Evolutionary conservation across 2,113 vertebrate genomes (phyloP), one percentile per base, ranked within the genome.

Genomic region (Aegotheles bennettii): DNA sequence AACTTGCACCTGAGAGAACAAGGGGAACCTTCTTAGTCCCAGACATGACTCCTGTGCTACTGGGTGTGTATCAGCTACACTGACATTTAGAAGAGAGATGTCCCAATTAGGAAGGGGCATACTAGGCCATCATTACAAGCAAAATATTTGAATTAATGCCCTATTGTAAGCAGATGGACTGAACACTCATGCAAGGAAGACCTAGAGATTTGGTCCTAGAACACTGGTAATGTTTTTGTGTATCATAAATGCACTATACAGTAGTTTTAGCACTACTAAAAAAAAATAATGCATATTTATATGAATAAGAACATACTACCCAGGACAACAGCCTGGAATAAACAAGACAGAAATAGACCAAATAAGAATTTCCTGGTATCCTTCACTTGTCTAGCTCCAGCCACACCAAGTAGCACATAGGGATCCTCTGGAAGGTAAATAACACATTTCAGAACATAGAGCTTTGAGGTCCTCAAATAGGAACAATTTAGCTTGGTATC

Each of bases 391-490:
- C 6, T 47, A 36, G 23, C 50, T 48, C 38, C 48, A 89, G 33
- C 4, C 29, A 75, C 5, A 20, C 13, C 36, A 73, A 38, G 23
- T 3, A 71, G 20, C 16, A 69, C 0, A 1, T 13, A 77, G 15
- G 18, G 12, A 56, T 26, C n/a, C 26, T 48, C 74, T 63, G 14
- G 43, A 85, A 95, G 14, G 35, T 35, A 90, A 83, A 8, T 21
- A 68, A 59, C 35, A 79, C 35, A 84, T 47, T 78, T 33, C 23
- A 71, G 26, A 76, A 84, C 0, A 9, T 24, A 48, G 40, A 89
- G 21, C 38, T 76, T 91, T n/a, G 78, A 63, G 13, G 63, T 87
- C 57, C 79, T 81, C 73, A 90, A 78, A 84, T 13, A 47, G 74
- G 29, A 71, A 40, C 29, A 75, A 38, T 59, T 87, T 42, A 63